A percentile compares a stretch with the other conserved stretches of the same genome.
Conservation (phyloP, 2,797 vertebrate species). For the Gobionotothen gibberifrons region DNA sequence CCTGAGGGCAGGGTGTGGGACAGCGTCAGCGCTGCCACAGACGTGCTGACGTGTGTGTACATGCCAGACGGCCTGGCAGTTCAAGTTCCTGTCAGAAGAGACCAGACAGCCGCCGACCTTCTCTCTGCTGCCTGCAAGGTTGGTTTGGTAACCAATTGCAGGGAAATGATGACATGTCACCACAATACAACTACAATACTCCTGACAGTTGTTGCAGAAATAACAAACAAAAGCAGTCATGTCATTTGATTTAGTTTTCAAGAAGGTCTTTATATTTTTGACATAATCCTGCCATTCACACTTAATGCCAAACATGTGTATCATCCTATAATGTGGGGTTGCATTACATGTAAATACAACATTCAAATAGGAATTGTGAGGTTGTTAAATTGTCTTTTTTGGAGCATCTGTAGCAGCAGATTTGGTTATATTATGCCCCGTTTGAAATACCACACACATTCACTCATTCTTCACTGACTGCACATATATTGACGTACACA, state of each 20-base stretch:
- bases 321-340: neutral
- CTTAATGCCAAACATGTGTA: neutral
- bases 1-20: constrained; percentile 85
- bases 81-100: constrained; percentile 85
- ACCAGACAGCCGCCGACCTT: constrained; percentile 88
- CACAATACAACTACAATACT: neutral
- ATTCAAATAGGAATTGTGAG: neutral
- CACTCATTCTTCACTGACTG: constrained; percentile 32
- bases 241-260: neutral
- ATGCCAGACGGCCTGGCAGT: constrained; percentile 87
- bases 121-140: constrained; percentile 92
- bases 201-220: constrained; percentile 1
- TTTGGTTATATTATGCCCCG: constrained; percentile 9
- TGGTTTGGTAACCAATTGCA: constrained; percentile 32
- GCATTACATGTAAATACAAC: neutral
- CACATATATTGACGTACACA: constrained; percentile 25
- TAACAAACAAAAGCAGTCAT: neutral
- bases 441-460: constrained; percentile 32
- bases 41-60: constrained; percentile 80
- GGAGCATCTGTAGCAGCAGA: constrained; percentile 21
- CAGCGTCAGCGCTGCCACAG: constrained; percentile 60
- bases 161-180: constrained; percentile 37
- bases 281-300: neutral
- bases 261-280: neutral
- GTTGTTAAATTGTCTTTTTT: constrained; percentile 16